A percentile compares a stretch with the other conserved stretches of the same genome.
Evolutionary conservation across 1,140 invertebrate genomes (phyloP).

Genomic region (Fopius arisanus): DNA sequence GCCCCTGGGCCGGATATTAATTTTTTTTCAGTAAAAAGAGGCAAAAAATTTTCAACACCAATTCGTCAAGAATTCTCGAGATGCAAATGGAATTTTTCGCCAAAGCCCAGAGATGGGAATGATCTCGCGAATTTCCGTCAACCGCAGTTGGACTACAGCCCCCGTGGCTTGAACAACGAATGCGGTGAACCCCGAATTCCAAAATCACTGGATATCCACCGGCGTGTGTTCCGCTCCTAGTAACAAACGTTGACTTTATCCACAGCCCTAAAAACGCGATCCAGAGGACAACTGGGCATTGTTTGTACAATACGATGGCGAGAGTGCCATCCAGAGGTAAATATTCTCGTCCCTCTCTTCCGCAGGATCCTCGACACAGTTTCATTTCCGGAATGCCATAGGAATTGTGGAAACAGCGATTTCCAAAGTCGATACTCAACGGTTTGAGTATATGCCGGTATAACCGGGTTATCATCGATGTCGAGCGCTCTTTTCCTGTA

Average conservation of each 20-base stretch:
- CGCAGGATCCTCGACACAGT: slow-evolving; percentile 40
- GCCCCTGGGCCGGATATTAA: too few relatives aligned
- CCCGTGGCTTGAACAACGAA: slow-evolving; percentile 30
- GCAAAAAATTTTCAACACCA: too few relatives aligned
- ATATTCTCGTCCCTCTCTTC: slow-evolving; percentile 22
- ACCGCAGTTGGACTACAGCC: neutral
- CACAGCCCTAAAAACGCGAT: neutral
- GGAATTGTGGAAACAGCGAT: neutral
- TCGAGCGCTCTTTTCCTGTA: neutral
- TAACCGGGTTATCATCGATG: neutral
- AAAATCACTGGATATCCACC: slow-evolving; percentile 36
- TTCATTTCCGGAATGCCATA: slow-evolving; percentile 42
- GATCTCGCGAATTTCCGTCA: too few relatives aligned
- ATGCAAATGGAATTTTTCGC: too few relatives aligned
- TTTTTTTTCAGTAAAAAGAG: too few relatives aligned
- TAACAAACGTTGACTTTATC: slow-evolving; percentile 40
- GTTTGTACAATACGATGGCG: neutral
- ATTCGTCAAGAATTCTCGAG: too few relatives aligned
- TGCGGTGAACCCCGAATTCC: slow-evolving; percentile 37
- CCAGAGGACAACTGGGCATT: neutral
- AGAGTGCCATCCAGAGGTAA: neutral
- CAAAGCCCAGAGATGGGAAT: too few relatives aligned
- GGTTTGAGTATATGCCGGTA: too few relatives aligned
- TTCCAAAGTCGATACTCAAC: neutral
- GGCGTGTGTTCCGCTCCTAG: neutral